Conservation (phyloP, 2,888 invertebrate species). For the Sminthurinus aureus region DNA sequence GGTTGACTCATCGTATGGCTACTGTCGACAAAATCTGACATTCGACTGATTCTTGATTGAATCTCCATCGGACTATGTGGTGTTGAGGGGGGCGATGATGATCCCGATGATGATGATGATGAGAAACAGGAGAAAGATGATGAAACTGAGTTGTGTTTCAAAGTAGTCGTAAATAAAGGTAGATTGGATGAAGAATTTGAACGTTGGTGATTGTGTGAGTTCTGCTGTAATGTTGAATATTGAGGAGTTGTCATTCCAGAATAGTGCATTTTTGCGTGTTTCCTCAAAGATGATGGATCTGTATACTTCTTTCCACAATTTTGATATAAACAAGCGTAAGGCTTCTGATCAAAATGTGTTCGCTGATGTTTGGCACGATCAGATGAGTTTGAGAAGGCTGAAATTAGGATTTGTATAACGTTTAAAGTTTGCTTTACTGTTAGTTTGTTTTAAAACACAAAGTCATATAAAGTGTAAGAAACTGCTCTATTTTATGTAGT, state of each 20-base stretch:
- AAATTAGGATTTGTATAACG: too few species aligned
- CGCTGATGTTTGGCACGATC: constrained; percentile 98
- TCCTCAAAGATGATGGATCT: constrained; percentile 52
- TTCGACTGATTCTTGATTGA: neutral
- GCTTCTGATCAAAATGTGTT: constrained; percentile 87
- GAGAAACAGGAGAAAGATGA: constrained; percentile 6
- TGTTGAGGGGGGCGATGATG: constrained; percentile 29
- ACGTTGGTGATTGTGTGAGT: neutral
- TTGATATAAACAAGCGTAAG: constrained; percentile 51
- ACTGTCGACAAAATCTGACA: neutral
- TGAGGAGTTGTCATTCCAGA: constrained; percentile 1
- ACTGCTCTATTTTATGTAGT: too few species aligned
- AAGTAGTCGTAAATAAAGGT: neutral
- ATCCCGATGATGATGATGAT: neutral
- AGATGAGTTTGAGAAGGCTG: constrained; percentile 98
- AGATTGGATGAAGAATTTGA: neutral
- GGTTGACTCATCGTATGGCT: neutral
- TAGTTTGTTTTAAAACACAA: too few species aligned
- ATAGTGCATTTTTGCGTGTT: constrained; percentile 52
- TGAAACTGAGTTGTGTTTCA: neutral
- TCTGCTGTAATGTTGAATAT: neutral
- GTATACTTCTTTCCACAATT: constrained; percentile 54
- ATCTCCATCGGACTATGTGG: constrained; percentile 38
- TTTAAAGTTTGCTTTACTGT: too few species aligned
- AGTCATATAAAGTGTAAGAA: too few species aligned